Evolutionary conservation across 2,113 vertebrate genomes (phyloP).

Genomic region (Tricholaema leucomelas): DNA sequence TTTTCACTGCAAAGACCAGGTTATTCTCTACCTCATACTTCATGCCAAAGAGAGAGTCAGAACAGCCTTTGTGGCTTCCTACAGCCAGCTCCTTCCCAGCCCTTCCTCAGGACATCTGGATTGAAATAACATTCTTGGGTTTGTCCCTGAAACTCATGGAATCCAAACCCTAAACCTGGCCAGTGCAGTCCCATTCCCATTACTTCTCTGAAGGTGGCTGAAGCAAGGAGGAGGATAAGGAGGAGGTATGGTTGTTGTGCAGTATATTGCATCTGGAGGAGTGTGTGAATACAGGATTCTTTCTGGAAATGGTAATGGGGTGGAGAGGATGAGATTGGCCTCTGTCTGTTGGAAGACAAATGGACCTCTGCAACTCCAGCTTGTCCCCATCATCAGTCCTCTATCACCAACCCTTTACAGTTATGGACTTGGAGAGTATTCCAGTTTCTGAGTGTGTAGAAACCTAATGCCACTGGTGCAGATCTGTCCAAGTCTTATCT

Average conservation of each 20-base stretch:
- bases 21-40: neutral
- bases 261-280: neutral
- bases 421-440: neutral
- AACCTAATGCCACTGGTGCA: neutral
- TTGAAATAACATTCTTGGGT: constrained; percentile 66
- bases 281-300: constrained; percentile 21
- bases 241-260: constrained; percentile 12
- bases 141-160: constrained; percentile 52
- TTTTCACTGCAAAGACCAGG: neutral
- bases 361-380: neutral
- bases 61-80: neutral
- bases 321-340: neutral
- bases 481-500: constrained; percentile 30
- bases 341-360: neutral
- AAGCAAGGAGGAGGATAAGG: neutral
- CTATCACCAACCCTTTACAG: neutral
- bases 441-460: neutral
- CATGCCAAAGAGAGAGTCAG: neutral
- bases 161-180: constrained; percentile 30
- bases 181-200: constrained; percentile 43
- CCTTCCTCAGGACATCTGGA: constrained; percentile 49
- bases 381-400: neutral
- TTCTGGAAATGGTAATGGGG: constrained; percentile 35
- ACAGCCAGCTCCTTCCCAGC: neutral
- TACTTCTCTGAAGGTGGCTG: constrained; percentile 25